Base-by-base conservation (phyloP, 2,113 vertebrate genomes). In the Epinephelus cyanopodus region DNA sequence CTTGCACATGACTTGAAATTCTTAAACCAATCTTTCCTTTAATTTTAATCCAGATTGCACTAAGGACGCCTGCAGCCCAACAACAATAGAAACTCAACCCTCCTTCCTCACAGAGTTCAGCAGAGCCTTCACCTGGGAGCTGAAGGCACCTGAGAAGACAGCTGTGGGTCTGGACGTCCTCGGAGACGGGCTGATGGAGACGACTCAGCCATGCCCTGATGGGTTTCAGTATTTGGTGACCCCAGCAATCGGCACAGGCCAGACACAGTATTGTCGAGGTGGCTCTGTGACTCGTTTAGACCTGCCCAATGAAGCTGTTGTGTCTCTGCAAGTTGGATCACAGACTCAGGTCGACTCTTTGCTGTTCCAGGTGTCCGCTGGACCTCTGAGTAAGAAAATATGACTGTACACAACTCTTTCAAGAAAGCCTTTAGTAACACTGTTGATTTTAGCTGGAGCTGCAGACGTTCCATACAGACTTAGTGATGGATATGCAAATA, bases 231-330 rank as follows among this genome's bases (percentile, higher is more conserved):
- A 96, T 89, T 87, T 64, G 0, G 93, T 98, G 83, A 82, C 66
- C 7, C 90, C 91, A 0, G 84, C 90, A 0, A n/a, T 2, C 10
- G 68, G 87, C 1, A 42, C 14, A 0, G 93, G 89, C 61, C 89
- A 4, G 45, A 96, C 96, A 1, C 95, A 90, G 47, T 98, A 97
- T 92, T 99, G 97, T 76, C 89, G 50, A 79, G 96, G 93, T 0
- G 97, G 97, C 50, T 95, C 96, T 0, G 86, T 96, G 64, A 96
- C 96, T 12, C 94, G 87, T 0, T 66, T 98, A 50, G 95, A 98
- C 82, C 85, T 97, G 77, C 86, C 93, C 37, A 95, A 94, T 81
- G 87, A 91, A 10, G 93, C 92, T 7, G 25, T 90, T 0, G 60
- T 98, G 92, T 90, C 94, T 56, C 86, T 98, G 33, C 74, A 87